Base-by-base conservation (phyloP, 2,113 vertebrate genomes). In the Oryzias woworae region DNA sequence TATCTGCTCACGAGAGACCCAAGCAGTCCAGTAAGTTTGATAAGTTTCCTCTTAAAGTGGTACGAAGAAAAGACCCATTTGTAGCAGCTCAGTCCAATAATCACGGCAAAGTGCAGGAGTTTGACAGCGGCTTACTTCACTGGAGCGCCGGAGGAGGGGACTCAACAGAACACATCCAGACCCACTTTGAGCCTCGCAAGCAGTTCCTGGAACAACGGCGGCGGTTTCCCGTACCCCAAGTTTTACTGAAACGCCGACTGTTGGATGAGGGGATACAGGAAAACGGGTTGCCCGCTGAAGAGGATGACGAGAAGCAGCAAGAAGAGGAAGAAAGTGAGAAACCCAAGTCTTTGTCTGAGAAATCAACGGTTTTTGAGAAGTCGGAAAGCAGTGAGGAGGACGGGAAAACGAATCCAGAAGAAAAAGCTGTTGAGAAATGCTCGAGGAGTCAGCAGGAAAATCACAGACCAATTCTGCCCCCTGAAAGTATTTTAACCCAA, bases 131-230 rank as follows among this genome's bases (percentile, higher is more conserved):
- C 42, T 87, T 98, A 63, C 87, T 97, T 71, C 97, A 99, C 84
- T 99, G 97, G 97, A 94, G 95, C 63, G 95, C 98, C 24, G 97
- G 97, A 58, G 97, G 97, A 0, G 97, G 97, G 7, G 97, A 99
- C 63, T 98, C 95, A 64, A 99, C 97, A 17, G 96, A 98, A 78
- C 97, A 99, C 87, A 99, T 99, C 77, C 97, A 98, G 89, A 98
- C 97, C 75, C 96, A 98, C 91, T 98, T 99, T 53, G 97, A 99
- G 81, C 95, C 95, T 78, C 93, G 92, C 69, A 90, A 80, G 13
- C 92, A 94, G 78, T 92, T 95, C 64, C 84, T 93, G 65, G 86
- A 84, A 60, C 78, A 84, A 57, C 90, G 93, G 54, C 93, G 92
- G 82, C 86, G 90, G 72, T 85, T 85, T 71, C 85, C 88, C 13